Evolutionary conservation across 2,888 invertebrate genomes (phyloP).

Genomic region (Tinea semifulvella): DNA sequence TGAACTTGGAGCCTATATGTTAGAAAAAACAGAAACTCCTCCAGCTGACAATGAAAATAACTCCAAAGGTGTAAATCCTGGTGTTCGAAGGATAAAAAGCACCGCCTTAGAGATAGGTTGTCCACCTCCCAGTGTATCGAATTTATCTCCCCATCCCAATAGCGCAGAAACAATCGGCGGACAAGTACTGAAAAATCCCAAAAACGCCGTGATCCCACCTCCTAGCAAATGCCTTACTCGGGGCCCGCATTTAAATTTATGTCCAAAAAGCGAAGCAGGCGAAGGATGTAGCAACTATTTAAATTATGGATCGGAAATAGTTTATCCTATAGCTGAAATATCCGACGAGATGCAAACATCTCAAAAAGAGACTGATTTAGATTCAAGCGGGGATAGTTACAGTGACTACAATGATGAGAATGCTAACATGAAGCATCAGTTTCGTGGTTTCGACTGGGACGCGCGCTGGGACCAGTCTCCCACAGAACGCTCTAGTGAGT

Average conservation of each 20-base stretch:
- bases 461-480: slow-evolving; percentile 57
- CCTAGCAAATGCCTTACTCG: slow-evolving; percentile 75
- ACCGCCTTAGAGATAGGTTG: slow-evolving; percentile 77
- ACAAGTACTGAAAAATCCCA: slow-evolving; percentile 72
- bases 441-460: slow-evolving; percentile 60
- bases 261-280: slow-evolving; percentile 70
- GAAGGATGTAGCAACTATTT: slow-evolving; percentile 77
- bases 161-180: slow-evolving; percentile 81
- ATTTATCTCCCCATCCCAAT: slow-evolving; percentile 82
- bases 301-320: slow-evolving; percentile 77
- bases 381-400: slow-evolving; percentile 68
- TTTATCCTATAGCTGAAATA: slow-evolving; percentile 87
- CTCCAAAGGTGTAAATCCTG: slow-evolving; percentile 65
- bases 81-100: slow-evolving; percentile 74
- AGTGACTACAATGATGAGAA: slow-evolving; percentile 71
- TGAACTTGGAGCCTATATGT: slow-evolving; percentile 61
- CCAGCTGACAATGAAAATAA: slow-evolving; percentile 44
- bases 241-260: slow-evolving; percentile 75
- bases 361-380: slow-evolving; percentile 70
- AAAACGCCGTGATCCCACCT: slow-evolving; percentile 70
- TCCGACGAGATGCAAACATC: slow-evolving; percentile 80
- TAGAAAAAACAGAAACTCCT: slow-evolving; percentile 60
- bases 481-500: slow-evolving; percentile 66
- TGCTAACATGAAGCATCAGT: slow-evolving; percentile 34
- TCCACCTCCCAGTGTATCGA: slow-evolving; percentile 72